Base-by-base conservation (phyloP, 2,888 invertebrate species). In the Gastracanthus pulcherrimus region DNA sequence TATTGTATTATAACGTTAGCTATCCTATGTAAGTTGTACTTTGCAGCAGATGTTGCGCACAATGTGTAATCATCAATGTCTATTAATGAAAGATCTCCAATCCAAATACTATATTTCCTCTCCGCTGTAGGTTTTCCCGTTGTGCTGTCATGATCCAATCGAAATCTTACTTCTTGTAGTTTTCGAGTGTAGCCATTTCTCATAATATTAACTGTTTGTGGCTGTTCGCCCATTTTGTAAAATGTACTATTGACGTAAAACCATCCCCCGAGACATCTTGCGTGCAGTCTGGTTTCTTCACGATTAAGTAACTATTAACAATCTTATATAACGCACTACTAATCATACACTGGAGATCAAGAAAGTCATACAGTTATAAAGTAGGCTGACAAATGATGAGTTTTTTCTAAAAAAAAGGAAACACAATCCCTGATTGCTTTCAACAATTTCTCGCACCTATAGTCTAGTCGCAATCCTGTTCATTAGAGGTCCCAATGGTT, bases 21-120 rank as follows among this genome's bases (percentile, higher is more conserved):
- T n/a, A n/a, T n/a, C n/a, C n/a, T n/a, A n/a, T n/a, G n/a, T n/a
- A n/a, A n/a, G n/a, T n/a, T n/a, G 91, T 98, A 99, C 90, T 97
- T 96, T 2, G 96, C 95, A 41, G 97, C 96, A 91, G 99, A 99
- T 0, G 97, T 96, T 91, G 97, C 95, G 90, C 97, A 98, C 9
- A 99, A 92, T 36, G 96, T 96, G 91, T 98, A 97, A 91, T 99
- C 98, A 92, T 99, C 98, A 11, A 99, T 98, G 92, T 98, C 98
- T 0, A 93, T 93, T n/a, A n/a, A n/a, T 85, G 97, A 97, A 29
- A 99, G 93, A 91, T 98, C 98, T 13, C 98, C 98, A 38, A 99
- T 98, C 97, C 98, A 99, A 71, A 99, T 95, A 16, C 98, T 98
- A 91, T 96, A 98, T 89, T 98, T 98, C 77, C 97, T 93, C 86